Evolutionary conservation across 2,888 invertebrate species (phyloP).

Genomic region (Crioceris asparagi): DNA sequence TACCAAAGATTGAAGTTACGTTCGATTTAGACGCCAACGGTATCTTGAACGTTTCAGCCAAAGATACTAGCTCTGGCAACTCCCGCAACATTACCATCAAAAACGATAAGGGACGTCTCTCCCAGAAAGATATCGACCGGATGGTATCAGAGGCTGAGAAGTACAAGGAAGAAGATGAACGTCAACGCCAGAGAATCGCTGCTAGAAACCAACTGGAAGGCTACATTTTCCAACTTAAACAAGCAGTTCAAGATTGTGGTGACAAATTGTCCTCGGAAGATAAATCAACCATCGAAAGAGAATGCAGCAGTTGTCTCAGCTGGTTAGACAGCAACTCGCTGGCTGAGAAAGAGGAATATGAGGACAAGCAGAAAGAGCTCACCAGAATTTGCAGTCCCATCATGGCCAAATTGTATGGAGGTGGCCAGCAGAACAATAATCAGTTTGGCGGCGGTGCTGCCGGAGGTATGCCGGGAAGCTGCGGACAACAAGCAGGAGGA

Average conservation of each 20-base stretch:
- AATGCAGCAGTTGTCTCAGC: constrained; percentile 49
- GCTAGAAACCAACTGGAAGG: constrained; percentile 62
- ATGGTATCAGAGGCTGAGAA: constrained; percentile 67
- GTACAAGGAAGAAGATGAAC: constrained; percentile 62
- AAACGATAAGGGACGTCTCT: constrained; percentile 71
- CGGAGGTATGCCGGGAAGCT: constrained; percentile 9
- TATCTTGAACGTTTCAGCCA: constrained; percentile 49
- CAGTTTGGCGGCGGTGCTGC: constrained; percentile 13
- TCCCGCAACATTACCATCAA: constrained; percentile 68
- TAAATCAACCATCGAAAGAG: constrained; percentile 35
- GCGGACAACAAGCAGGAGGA: constrained; percentile 10
- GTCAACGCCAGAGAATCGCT: constrained; percentile 52
- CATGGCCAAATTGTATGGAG: constrained; percentile 46
- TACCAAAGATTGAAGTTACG: constrained; percentile 58
- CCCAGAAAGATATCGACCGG: constrained; percentile 70
- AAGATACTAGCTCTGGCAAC: constrained; percentile 51
- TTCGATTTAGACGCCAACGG: constrained; percentile 68
- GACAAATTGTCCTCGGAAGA: constrained; percentile 47
- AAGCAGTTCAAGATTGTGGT: constrained; percentile 55
- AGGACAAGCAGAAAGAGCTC: constrained; percentile 45
- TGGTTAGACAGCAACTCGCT: constrained; percentile 58
- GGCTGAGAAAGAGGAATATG: constrained; percentile 58
- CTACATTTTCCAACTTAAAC: constrained; percentile 61
- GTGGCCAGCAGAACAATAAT: constrained; percentile 18
- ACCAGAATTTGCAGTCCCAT: constrained; percentile 41